A percentile compares a stretch with the other conserved stretches of the same genome.
These are phyloP conservation scores for Acleris literana DNA, from an alignment of 2,888 invertebrate genomes.

Conservation along the genomic window DNA sequence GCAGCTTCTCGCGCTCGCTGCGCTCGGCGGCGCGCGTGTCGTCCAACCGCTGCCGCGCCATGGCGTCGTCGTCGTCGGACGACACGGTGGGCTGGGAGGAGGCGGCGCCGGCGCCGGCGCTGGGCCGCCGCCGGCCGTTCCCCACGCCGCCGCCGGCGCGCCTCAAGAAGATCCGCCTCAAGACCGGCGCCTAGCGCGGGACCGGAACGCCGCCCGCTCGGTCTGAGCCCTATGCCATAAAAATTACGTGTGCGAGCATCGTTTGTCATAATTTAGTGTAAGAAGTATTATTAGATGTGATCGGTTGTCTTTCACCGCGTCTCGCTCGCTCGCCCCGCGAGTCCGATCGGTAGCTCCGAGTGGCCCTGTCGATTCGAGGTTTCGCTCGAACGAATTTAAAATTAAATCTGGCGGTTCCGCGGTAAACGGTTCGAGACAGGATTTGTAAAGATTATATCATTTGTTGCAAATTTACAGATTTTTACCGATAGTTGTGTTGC, in stretches of 20 bases:
- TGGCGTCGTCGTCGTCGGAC: constrained; percentile 67
- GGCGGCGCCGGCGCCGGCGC: constrained; percentile 51
- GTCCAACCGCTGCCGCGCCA: constrained; percentile 52
- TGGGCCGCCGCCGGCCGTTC: constrained; percentile 60
- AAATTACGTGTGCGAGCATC: constrained; percentile 39
- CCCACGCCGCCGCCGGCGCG: constrained; percentile 60
- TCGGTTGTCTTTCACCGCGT: constrained; percentile 30
- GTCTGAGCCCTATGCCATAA: constrained; percentile 47
- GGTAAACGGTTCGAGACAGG: not conserved
- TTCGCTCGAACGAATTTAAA: too few species aligned
- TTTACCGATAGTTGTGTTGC: constrained; percentile 21
- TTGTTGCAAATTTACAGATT: constrained; percentile 35
- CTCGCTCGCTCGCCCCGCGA: constrained; percentile 44
- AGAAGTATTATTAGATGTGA: constrained; percentile 37
- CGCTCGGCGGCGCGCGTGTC: constrained; percentile 45
- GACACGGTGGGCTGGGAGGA: constrained; percentile 65
- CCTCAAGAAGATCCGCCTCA: constrained; percentile 76
- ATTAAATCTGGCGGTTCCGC: too few species aligned
- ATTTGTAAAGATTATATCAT: constrained; percentile 23
- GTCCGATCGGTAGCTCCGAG: constrained; percentile 10
- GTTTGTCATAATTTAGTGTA: constrained; percentile 38
- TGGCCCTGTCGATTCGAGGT: not conserved
- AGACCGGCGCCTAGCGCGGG: constrained; percentile 68
- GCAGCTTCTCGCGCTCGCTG: constrained; percentile 59
- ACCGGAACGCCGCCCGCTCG: constrained; percentile 39